Base-by-base conservation (phyloP, 2,888 invertebrate genomes). In the Cremastinae sp. region DNA sequence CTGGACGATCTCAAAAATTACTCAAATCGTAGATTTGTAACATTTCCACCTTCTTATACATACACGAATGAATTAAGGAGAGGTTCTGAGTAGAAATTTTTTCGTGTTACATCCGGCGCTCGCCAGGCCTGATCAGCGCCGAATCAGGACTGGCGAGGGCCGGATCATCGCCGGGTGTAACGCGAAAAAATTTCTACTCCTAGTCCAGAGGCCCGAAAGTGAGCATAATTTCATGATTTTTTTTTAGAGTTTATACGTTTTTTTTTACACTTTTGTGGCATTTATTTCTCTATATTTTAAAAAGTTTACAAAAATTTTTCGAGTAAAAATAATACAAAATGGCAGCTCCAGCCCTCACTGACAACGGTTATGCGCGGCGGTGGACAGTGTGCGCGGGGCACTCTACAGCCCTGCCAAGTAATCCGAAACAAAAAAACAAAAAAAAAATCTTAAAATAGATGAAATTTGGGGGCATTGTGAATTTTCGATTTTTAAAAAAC, bases 271-370 rank as follows among this genome's bases (percentile, higher is more conserved):
- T 58, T 58, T 58, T 58, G 41, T 58, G 39, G 20, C 58, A 58
- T 58, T 58, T 58, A 58, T 58, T 58, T 58, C 41, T 58, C 58
- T 58, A 58, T 41, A 58, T 58, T 58, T 58, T 39, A 41, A 58
- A 39, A 28, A 59, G 59, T 59, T 59, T 59, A 59, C 59, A 59
- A 59, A 59, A 59, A 22, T 59, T 59, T 59, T 59, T 59, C 45
- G 22, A 59, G 59, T 59, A 43, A 45, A 59, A 45, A 59, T 59
- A 59, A 45, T 59, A 59, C 59, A 59, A 59, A 59, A 59, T 59
- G 43, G 59, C 59, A 59, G 59, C 59, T 59, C 22, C 59, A 43
- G 59, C 14, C 14, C 59, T 59, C 59, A 59, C 59, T 59, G 59
- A 59, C 59, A 45, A 28, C 45, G 58, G 58, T 58, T 22, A 20